Evolutionary conservation across 1,140 invertebrate genomes (phyloP), one percentile per base, ranked within the genome.

Genomic region (Neuroterus valhalla): DNA sequence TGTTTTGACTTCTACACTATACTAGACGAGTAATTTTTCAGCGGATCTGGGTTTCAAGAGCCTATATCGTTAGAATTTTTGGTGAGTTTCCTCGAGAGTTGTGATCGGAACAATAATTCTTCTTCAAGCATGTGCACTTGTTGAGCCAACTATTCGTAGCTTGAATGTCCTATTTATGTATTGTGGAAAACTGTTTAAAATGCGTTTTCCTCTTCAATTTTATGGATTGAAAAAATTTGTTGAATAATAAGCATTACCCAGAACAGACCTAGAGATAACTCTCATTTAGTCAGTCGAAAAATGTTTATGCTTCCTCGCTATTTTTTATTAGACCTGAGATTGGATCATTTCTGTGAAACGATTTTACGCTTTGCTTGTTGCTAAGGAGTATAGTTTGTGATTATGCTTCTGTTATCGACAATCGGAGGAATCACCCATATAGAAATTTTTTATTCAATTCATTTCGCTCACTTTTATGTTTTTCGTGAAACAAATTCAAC

Each of bases 1-100:
- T 21, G 67, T 69, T 79, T 79, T 75, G 66, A 75, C 74, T 75
- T 75, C 75, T 74, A 70, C 66, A 38, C 23, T 62, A 12, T 14
- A 26, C 26, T 15, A 62, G 12, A 62, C 55, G 23, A 62, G 23
- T 62, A 62, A 62, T 62, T 62, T 62, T 38, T 15, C 55, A 31
- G n/a, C 55, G 3, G 14, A 26, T 31, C n/a, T 62, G 23, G 23
- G 31, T 62, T 62, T 62, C 31, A 62, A 38, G n/a, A 17, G 26
- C 23, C 21, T n/a, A n/a, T 5, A 48, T 48, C 12, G 26, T 62
- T 62, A 12, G 23, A 62, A 62, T 26, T 26, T 62, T 12, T 23
- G 23, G 8, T 31, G 23, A 23, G 26, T n/a, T 48, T 38, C 5
- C 46, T 48, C 46, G 1, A 17, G 46, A 17, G 46, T 48, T 48